Percentiles rank a stretch among this genome's conserved stretches.
Conservation (phyloP, 2,113 vertebrate species). For the Nicator chloris region DNA sequence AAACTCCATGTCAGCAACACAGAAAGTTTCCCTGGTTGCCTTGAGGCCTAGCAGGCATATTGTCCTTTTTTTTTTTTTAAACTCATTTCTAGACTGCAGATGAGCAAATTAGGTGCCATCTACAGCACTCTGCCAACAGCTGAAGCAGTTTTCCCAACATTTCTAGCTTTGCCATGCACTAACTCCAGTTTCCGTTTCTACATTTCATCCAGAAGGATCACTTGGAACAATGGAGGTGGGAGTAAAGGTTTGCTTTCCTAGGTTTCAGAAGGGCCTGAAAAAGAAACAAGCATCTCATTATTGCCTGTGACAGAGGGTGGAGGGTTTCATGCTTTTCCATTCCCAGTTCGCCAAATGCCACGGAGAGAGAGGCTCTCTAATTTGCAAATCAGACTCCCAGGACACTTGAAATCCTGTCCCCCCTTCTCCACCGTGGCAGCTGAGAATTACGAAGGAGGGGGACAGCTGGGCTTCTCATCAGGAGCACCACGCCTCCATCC, state of each 20-base stretch:
- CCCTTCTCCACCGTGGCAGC: not conserved
- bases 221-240: not conserved
- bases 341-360: not conserved
- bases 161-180: not conserved
- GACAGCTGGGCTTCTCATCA: constrained; percentile 53
- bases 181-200: not conserved
- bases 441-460: constrained; percentile 13
- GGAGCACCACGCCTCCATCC: not conserved
- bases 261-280: not conserved
- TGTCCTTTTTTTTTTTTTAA: not conserved
- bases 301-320: not conserved
- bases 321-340: not conserved
- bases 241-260: not conserved
- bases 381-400: constrained; percentile 37
- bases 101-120: not conserved
- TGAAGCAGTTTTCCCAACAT: not conserved
- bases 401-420: not conserved
- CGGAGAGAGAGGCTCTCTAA: not conserved
- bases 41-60: not conserved
- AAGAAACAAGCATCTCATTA: not conserved
- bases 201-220: not conserved
- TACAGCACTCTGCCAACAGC: not conserved
- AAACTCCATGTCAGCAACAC: not conserved
- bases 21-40: not conserved
- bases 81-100: not conserved